A percentile compares a stretch with the other conserved stretches of the same genome.
phyloP scores from a whole-genome alignment of 2,797 vertebrate species.

The Sardinella longiceps region DNA sequence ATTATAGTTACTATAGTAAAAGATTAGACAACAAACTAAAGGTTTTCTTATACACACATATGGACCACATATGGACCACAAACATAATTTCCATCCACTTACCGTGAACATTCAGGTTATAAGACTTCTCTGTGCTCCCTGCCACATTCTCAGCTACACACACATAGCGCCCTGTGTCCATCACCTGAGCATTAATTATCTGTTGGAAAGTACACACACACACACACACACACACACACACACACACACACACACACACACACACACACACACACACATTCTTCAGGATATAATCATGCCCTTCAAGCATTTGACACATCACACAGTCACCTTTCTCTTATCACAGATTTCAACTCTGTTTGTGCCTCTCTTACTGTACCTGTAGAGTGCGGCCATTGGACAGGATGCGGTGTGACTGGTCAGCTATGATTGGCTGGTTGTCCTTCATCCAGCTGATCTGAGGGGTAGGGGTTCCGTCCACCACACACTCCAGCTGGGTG shows the following conservation, averaged over 20 bases:
- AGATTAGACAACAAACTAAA: too few species aligned
- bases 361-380: constrained; percentile 72
- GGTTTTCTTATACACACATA: not conserved
- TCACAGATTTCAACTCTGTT: not conserved
- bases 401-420: constrained; percentile 69
- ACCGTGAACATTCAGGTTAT: constrained; percentile 93
- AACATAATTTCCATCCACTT: constrained; percentile 55
- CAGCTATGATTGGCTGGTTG: constrained; percentile 72
- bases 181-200: constrained; percentile 84
- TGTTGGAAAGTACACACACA: constrained; percentile 58
- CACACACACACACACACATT: too few species aligned
- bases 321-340: not conserved
- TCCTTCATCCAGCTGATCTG: constrained; percentile 90
- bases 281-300: too few species aligned
- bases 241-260: constrained; percentile 26
- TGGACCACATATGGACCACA: not conserved
- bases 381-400: constrained; percentile 84
- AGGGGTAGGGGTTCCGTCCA: constrained; percentile 84
- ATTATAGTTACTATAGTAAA: too few species aligned
- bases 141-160: constrained; percentile 89
- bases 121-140: constrained; percentile 89
- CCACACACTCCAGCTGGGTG: constrained; percentile 80
- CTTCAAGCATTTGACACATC: too few species aligned
- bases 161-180: constrained; percentile 88
- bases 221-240: constrained; percentile 8